phyloP scores from a whole-genome alignment of 2,113 vertebrate species.

The Myrmophylax atrothorax region DNA sequence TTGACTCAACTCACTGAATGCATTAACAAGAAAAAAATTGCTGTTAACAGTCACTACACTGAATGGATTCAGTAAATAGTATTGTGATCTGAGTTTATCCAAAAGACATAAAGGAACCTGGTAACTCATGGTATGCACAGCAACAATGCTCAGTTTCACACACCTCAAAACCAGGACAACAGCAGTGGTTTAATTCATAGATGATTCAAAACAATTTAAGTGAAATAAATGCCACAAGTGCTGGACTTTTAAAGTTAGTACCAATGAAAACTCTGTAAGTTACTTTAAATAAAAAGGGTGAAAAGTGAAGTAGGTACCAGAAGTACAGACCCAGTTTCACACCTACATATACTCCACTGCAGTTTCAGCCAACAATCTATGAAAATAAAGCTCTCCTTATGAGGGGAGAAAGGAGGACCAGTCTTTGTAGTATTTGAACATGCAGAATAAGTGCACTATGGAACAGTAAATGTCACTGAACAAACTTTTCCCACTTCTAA shows the following conservation, averaged over 20 bases:
- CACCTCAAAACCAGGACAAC: not conserved
- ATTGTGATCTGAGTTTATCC: not conserved
- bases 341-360: not conserved
- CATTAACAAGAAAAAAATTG: not conserved
- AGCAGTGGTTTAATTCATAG: not conserved
- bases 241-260: not conserved
- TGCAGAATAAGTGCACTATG: not conserved
- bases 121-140: fast-evolving
- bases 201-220: not conserved
- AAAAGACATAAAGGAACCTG: not conserved
- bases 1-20: not conserved
- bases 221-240: not conserved
- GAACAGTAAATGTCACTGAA: not conserved
- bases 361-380: not conserved
- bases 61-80: not conserved
- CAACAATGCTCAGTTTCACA: not conserved
- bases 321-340: not conserved
- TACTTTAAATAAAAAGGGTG: not conserved
- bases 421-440: not conserved
- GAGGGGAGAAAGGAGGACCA: not conserved
- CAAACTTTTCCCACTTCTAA: not conserved
- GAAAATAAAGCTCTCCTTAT: not conserved
- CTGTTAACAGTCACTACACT: not conserved
- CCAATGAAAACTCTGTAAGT: not conserved
- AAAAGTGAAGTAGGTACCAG: not conserved